Conservation (phyloP, 2,113 vertebrate genomes). For the Cryptotis parvus region DNA sequence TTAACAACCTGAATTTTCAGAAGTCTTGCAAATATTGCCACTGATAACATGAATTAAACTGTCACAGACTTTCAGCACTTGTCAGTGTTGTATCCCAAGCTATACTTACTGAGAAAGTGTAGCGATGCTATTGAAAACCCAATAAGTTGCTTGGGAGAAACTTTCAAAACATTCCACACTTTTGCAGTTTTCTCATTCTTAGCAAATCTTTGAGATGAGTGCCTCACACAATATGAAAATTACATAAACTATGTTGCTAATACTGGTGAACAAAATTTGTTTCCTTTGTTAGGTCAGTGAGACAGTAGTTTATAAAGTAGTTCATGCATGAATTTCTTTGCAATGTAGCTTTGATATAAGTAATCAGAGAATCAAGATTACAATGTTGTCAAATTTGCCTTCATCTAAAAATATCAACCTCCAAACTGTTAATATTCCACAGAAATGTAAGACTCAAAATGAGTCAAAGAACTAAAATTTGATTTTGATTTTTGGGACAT, state of each 20-base stretch:
- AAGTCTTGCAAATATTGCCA: background rate
- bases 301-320: background rate
- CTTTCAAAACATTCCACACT: background rate
- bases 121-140: background rate
- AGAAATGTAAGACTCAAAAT: background rate
- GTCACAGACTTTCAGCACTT: slow-evolving; percentile 1
- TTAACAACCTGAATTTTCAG: background rate
- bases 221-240: background rate
- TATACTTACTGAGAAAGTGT: background rate
- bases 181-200: background rate
- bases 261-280: background rate
- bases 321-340: background rate
- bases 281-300: background rate
- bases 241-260: background rate
- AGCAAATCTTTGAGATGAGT: background rate
- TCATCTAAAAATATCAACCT: background rate
- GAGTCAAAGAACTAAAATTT: background rate
- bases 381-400: background rate
- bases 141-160: background rate
- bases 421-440: background rate
- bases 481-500: background rate
- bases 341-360: background rate
- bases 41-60: slow-evolving; percentile 32
- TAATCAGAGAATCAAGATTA: background rate
- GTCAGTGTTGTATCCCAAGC: background rate